Base-by-base conservation (phyloP, 2,113 vertebrate species). In the Oreocharis arfaki region DNA sequence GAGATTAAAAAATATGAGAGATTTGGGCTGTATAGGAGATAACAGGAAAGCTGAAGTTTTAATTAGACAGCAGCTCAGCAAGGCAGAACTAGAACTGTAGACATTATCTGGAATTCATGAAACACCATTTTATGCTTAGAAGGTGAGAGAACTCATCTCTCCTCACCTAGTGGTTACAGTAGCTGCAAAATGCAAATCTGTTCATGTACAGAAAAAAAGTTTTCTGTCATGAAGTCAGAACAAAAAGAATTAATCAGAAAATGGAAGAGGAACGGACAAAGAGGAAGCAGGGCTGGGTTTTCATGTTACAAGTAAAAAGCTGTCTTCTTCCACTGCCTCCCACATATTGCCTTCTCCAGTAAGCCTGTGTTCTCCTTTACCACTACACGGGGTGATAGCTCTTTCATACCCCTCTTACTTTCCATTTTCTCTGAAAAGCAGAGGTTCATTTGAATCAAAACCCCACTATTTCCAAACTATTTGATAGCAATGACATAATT, bases 261-360 rank as follows among this genome's bases (percentile, higher is more conserved):
- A 85, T 16, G 16, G 59, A 96, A 91, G 78, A 67, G 90, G 88
- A 93, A 96, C 37, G 93, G 35, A 90, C 26, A 41, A 88, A 84
- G 68, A 90, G 68, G 68, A 94, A 96, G 71, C 10, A 83, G 18
- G 47, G 24, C 39, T 90, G 44, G 7, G 6, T n/a, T 91, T 42
- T 81, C 32, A 23, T 1, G 16, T 53, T 65, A 20, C 3, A 20
- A 53, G 22, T 19, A 27, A 78, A 86, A 77, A 81, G 32, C 24
- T 50, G 11, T 33, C 44, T 41, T 84, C 9, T 77, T 47, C 61
- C 42, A 79, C 10, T 13, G 3, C 24, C 28, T 89, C 46, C 28
- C 46, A 70, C 2, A 1, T 57, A 35, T 0, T 41, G 52, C 37
- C 27, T 84, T 85, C 28, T 27, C 71, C 37, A 68, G 28, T 32